Conservation (phyloP, 2,113 vertebrate species). For the Rostratula benghalensis region DNA sequence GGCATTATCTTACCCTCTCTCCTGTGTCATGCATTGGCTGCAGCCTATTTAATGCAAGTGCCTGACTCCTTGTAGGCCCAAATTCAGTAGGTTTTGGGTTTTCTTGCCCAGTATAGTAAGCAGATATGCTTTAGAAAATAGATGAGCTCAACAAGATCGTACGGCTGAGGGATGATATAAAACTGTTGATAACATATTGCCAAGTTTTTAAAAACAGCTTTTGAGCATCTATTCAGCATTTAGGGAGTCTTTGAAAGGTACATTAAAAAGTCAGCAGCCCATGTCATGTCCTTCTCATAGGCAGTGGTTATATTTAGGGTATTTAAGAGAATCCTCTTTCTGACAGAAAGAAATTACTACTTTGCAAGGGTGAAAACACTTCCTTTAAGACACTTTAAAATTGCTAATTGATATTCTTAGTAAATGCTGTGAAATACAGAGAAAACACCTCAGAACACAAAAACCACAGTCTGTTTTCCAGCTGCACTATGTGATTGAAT, state of each 20-base stretch:
- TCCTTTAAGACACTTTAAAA: not conserved
- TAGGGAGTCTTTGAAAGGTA: not conserved
- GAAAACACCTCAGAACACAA: not conserved
- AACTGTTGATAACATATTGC: not conserved
- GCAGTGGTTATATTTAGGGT: not conserved
- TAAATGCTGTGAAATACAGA: not conserved
- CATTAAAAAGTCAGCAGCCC: not conserved
- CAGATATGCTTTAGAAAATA: not conserved
- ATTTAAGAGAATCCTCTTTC: not conserved
- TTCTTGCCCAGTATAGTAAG: not conserved
- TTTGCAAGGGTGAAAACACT: not conserved
- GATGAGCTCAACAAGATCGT: not conserved
- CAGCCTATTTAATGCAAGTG: not conserved
- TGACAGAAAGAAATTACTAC: not conserved
- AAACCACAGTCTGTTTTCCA: not conserved
- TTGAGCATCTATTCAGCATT: not conserved
- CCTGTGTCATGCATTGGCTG: not conserved
- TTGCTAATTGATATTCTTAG: not conserved
- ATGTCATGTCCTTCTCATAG: not conserved
- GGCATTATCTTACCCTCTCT: not conserved
- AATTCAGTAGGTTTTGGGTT: not conserved
- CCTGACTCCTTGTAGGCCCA: not conserved
- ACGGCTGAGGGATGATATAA: not conserved
- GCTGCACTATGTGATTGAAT: not conserved
- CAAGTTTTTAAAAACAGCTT: not conserved